phyloP scores from a whole-genome alignment of 1,140 invertebrate genomes.

The Bombus confusus region DNA sequence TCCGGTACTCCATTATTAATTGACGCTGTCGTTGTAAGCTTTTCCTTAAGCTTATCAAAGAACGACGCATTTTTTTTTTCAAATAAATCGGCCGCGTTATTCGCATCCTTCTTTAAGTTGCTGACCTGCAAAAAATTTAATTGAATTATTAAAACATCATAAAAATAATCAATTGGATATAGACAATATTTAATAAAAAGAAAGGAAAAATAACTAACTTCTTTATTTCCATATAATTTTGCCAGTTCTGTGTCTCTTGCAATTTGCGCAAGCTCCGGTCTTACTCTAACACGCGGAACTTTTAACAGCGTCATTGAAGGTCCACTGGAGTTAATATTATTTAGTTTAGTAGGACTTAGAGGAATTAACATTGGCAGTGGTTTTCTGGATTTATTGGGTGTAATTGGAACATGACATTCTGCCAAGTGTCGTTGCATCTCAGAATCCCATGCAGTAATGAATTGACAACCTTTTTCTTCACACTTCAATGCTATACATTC shows the following conservation, averaged over 20 bases:
- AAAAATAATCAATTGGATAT: background rate
- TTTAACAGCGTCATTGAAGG: constrained; percentile 71
- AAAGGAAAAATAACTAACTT: constrained; percentile 63
- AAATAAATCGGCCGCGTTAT: constrained; percentile 77
- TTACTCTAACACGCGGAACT: constrained; percentile 76
- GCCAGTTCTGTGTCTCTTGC: constrained; percentile 84
- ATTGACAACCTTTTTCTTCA: constrained; percentile 82
- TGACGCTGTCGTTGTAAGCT: constrained; percentile 82
- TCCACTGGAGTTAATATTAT: constrained; percentile 45
- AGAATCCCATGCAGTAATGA: constrained; percentile 83
- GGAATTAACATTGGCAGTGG: constrained; percentile 78
- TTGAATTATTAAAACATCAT: background rate
- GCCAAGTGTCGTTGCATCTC: constrained; percentile 81
- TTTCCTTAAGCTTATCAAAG: constrained; percentile 91
- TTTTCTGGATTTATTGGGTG: constrained; percentile 71
- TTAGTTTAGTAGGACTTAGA: constrained; percentile 63
- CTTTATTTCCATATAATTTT: constrained; percentile 80
- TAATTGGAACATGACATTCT: constrained; percentile 74
- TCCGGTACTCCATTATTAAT: constrained; percentile 81
- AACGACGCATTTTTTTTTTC: constrained; percentile 90
- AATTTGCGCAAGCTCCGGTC: constrained; percentile 81
- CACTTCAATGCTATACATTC: constrained; percentile 79
- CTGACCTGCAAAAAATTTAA: constrained; percentile 35
- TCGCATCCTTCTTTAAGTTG: constrained; percentile 75
- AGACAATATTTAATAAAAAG: background rate